These are phyloP conservation scores for Geophilus truncorum DNA, from an alignment of 2,888 invertebrate species.

Conservation along the genomic window DNA sequence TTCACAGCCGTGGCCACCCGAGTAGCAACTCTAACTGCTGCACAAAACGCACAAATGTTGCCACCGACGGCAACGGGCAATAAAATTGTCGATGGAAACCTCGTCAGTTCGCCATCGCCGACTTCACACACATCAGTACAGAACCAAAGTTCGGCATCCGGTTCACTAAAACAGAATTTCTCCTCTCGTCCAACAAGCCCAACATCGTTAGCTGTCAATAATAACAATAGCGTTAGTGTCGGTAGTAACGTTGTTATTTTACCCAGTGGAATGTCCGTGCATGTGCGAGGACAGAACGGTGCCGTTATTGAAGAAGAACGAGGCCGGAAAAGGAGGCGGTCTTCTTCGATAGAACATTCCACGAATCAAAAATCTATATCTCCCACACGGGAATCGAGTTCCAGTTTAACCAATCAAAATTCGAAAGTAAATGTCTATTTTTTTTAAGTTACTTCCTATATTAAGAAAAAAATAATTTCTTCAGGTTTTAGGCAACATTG, in stretches of 20 bases:
- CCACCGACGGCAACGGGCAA: conserved; percentile 37
- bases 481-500: background rate
- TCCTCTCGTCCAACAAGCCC: conserved; percentile 24
- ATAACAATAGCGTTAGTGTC: background rate
- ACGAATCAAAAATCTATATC: background rate
- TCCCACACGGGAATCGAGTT: background rate
- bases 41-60: conserved; percentile 60
- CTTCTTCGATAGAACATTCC: background rate
- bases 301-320: conserved; percentile 11
- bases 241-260: conserved; percentile 17
- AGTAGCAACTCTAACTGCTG: conserved; percentile 61
- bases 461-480: background rate
- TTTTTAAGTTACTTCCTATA: background rate
- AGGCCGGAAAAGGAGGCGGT: background rate
- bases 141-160: background rate
- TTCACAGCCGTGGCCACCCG: conserved; percentile 78
- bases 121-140: background rate
- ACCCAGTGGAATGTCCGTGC: conserved; percentile 29
- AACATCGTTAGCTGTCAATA: background rate
- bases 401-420: background rate
- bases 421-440: background rate
- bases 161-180: background rate
- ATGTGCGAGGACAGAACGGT: background rate
- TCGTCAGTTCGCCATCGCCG: background rate
- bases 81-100: background rate